A percentile compares a stretch with the other conserved stretches of the same genome.
phyloP scores from a whole-genome alignment of 2,888 invertebrate species.

The Nymphalis c-album region DNA sequence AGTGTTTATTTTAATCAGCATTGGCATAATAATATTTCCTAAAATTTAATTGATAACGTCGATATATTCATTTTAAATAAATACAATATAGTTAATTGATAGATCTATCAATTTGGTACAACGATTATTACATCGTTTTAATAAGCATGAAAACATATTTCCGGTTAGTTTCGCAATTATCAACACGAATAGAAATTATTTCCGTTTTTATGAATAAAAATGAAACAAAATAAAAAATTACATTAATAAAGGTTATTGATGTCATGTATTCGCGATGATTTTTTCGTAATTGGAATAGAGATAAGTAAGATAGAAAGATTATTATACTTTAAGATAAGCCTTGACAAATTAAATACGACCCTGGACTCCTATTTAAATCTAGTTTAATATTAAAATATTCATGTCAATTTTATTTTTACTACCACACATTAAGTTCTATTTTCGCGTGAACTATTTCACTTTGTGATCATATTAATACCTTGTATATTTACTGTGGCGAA shows the following conservation, averaged over 20 bases:
- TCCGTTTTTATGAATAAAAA: conserved; percentile 11
- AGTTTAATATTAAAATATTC: too few species aligned
- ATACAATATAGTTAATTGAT: conserved; percentile 10
- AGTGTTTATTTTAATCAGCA: too few species aligned
- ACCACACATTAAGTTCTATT: not conserved
- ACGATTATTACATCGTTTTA: conserved; percentile 5
- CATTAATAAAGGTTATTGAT: not conserved
- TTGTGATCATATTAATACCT: conserved; percentile 6
- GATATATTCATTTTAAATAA: not conserved
- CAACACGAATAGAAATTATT: conserved; percentile 13
- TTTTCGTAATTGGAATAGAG: too few species aligned
- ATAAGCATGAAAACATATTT: conserved; percentile 8
- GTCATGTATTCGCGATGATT: not conserved
- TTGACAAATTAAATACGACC: too few species aligned
- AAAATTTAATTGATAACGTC: too few species aligned
- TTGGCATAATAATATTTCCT: too few species aligned
- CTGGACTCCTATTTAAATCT: too few species aligned
- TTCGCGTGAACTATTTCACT: conserved; percentile 3
- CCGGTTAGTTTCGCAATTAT: conserved; percentile 7
- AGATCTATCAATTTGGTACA: not conserved
- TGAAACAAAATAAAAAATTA: not conserved
- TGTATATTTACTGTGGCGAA: conserved; percentile 45
- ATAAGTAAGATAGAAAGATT: too few species aligned
- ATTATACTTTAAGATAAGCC: too few species aligned
- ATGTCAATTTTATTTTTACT: too few species aligned